phyloP scores from a whole-genome alignment of 2,797 vertebrate genomes.

The Poecilia velifera region DNA sequence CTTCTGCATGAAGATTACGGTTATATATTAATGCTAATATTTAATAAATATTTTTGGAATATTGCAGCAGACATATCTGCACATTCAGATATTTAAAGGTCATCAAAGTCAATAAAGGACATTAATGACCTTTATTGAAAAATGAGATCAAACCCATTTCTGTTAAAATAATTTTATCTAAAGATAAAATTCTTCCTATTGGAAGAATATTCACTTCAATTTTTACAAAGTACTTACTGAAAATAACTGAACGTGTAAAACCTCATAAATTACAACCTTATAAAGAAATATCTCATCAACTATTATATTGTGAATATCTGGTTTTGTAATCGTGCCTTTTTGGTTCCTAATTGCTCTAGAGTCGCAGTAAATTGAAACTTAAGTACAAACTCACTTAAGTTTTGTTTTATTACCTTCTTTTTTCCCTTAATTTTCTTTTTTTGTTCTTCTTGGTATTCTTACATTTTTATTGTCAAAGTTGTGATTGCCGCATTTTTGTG shows the following conservation, averaged over 20 bases:
- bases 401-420: background rate
- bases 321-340: background rate
- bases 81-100: background rate
- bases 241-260: background rate
- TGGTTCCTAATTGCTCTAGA: background rate
- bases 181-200: background rate
- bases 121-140: too few species aligned
- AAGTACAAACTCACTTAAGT: background rate
- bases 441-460: background rate
- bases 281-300: background rate
- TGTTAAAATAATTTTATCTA: background rate
- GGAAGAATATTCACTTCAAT: background rate
- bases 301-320: background rate
- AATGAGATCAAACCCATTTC: too few species aligned
- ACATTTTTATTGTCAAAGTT: too few species aligned
- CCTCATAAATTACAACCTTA: background rate
- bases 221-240: background rate
- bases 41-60: too few species aligned
- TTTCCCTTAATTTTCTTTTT: background rate
- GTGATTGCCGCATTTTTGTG: background rate
- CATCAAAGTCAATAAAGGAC: too few species aligned
- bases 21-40: too few species aligned
- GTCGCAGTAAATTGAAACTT: background rate
- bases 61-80: background rate
- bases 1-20: too few species aligned